Base-by-base conservation (phyloP, 2,888 invertebrate genomes). In the Aphelenchoides bicaudatus region DNA sequence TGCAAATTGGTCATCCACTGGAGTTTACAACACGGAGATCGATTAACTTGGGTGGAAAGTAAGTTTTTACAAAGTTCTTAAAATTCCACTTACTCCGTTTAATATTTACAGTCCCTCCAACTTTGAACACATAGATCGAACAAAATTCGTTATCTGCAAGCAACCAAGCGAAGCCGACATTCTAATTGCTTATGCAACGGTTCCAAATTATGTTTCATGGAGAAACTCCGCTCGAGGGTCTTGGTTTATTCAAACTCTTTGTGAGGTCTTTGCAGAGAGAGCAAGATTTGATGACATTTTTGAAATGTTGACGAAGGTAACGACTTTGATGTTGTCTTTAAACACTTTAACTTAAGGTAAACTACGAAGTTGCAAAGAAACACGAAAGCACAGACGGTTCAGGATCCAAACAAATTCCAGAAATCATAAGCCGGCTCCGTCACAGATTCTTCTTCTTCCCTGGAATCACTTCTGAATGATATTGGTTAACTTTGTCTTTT, bases 191-290 rank as follows among this genome's bases (percentile, higher is more conserved):
- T 78, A 72, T 51, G 70, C 79, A 13, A 79, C 79, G 5, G 66
- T 71, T 5, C 70, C 77, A 3, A 66, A 69, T 37, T 75, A 74
- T 52, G 78, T 78, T 10, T 74, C 74, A 3, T 79, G 78, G 78
- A 66, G 79, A 46, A 79, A 79, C 58, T 66, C 66, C 19, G 56
- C 59, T 25, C 55, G 59, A 13, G 79, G 79, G 23, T 63, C 67
- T 16, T 79, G 79, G 79, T 80, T 79, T 62, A 68, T 79, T 25
- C 79, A 79, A 61, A 60, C 75, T 2, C 65, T 79, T 48, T 76
- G 78, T 50, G 68, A 77, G 58, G 70, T 77, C 31, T 72, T 74
- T 46, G 49, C 39, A 39, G 59, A 55, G 13, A 59, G 67, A 38
- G 72, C 73, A 6, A 51, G 50, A 16, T 63, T 64, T 23, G 62